Base-by-base conservation (phyloP, 2,888 invertebrate genomes). In the Siphlonurus alternatus region DNA sequence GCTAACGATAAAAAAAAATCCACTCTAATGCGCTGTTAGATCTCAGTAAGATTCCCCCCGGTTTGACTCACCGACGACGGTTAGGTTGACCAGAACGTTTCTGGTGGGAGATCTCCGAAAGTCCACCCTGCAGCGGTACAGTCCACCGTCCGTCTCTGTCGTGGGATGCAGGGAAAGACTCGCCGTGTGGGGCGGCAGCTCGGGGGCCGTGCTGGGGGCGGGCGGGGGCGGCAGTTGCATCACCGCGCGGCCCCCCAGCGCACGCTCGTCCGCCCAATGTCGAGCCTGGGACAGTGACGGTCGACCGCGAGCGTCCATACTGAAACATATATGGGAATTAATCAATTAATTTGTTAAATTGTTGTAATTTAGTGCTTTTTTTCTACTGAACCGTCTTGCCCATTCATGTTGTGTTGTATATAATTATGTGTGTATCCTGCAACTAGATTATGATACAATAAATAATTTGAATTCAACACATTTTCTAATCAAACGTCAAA, bases 261-360 rank as follows among this genome's bases (percentile, higher is more conserved):
- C 38, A 38, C 38, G 38, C 15, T 38, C 38, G 15, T 38, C 38
- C 15, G 38, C 38, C 38, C 38, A 38, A 15, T 38, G 59, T 59
- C 20, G 19, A 59, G 22, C 19, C 59, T 59, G 59, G 10, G 59
- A 59, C 20, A 59, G 59, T 59, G 19, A 19, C 22, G 59, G 59
- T 59, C 59, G 59, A 59, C 59, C 59, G 10, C 59, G 59, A 20
- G 59, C 22, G n/a, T 59, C 59, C 38, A 38, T 38, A 38, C 38
- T 38, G 38, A 38, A 38, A 38, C 7, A 38, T 10, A n/a, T n/a
- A n/a, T n/a, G n/a, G n/a, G n/a, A n/a, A n/a, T n/a, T n/a, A n/a
- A n/a, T n/a, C n/a, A n/a, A n/a, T n/a, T n/a, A n/a, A n/a, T n/a
- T n/a, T n/a, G n/a, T n/a, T n/a, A n/a, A n/a, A n/a, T n/a, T n/a